Evolutionary conservation across 2,797 vertebrate species (phyloP), one percentile per base, ranked within the genome.

Genomic region (Petrocephalus sullivani): DNA sequence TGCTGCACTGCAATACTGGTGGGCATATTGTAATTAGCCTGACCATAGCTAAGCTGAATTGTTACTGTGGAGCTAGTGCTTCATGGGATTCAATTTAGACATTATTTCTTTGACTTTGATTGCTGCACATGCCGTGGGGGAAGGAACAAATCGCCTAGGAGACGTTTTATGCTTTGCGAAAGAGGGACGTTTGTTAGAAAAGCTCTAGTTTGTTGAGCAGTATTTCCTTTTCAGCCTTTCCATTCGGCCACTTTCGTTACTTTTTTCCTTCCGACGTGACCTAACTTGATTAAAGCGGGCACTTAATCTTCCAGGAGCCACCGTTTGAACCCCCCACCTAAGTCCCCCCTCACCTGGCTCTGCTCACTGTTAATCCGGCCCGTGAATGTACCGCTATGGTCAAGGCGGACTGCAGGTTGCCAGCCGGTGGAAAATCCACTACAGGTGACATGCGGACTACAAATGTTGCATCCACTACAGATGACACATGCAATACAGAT

Each of bases 11-110:
- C 28, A 53, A 51, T 64, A 46, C 86, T 87, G 21, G 21, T 67
- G 86, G 86, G 46, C 53, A 19, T 61, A 64, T 87, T 49, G 58
- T 67, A 51, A 87, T 87, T 64, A 86, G 85, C 57, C 58, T 86
- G 57, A 60, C 12, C 4, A 41, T 46, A 87, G 86, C 41, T 87
- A 53, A 87, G 60, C 58, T 87, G 51, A 87, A 87, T 87, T 49
- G 41, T 23, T 67, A 51, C 46, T 87, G 60, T 87, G 37, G 58
- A 87, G 58, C 57, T 19, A 21, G 10, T 61, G 58, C 16, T 87
- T 87, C 57, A 49, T 28, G 33, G 60, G 41, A 10, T 87, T 67
- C 61, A 86, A 46, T 41, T n/a, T 67, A 49, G 64, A n/a, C 41
- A 61, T 33, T 51, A 64, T 64, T 49, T 84, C 12, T 46, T 33